Base-by-base conservation (phyloP, 2,797 vertebrate genomes). In the Sebastolobus altivelis region DNA sequence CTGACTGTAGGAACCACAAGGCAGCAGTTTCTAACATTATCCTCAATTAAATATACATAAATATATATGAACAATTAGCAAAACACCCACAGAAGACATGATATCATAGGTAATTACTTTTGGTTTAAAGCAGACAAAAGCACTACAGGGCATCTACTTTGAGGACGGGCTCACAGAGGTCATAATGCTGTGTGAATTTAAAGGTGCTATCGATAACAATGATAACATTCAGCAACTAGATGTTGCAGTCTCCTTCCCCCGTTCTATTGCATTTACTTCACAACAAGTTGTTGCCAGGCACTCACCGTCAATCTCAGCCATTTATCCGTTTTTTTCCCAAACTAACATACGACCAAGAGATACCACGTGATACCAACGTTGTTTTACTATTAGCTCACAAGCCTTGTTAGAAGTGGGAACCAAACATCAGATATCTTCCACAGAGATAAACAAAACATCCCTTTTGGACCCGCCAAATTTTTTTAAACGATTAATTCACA, bases 141-240 rank as follows among this genome's bases (percentile, higher is more conserved):
- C 22, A n/a, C 20, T 31, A 52, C 9, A 40, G 38, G 46, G 38
- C 18, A 86, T 91, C 88, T 95, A 98, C 98, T 97, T 4, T 98
- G 82, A 99, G 96, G 71, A 99, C 97, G 0, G 96, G 2, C 13
- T 38, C 54, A 79, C 25, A 70, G 1, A 35, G 11, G 0, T 14
- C 18, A 20, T 10, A 20, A 13, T 18, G 7, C 6, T 14, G 13
- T 33, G 0, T 16, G 12, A 27, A 54, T 31, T 22, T 3, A 43
- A 43, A 43, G 40, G 5, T 43, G 40, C 40, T 43, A 43, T 0
- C 14, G 25, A 25, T 25, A 25, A 25, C 25, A 25, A 25, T 25
- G 25, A 25, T 13, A 43, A 0, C 40, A 43, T 14, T 43, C 2
- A 40, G 38, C 38, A 12, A 40, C 38, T 40, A 5, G 38, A 40